Conservation (phyloP, 2,113 vertebrate genomes). For the Vidua chalybeata region DNA sequence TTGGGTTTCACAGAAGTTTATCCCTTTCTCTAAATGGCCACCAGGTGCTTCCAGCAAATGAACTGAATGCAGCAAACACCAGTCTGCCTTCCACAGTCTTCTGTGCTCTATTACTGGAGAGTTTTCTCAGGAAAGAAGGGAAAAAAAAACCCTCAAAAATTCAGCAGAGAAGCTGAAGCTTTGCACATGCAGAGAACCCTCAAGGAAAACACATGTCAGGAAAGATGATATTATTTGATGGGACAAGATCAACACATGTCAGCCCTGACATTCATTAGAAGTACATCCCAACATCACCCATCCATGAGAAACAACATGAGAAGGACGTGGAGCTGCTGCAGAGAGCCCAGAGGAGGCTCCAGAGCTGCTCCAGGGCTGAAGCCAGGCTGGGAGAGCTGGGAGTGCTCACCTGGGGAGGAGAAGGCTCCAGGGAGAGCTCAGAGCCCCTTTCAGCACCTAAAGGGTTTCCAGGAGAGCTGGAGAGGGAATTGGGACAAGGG, state of each 20-base stretch:
- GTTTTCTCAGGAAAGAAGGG: neutral
- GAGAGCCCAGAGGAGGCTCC: neutral
- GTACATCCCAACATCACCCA: neutral
- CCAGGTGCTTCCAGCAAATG: constrained; percentile 38
- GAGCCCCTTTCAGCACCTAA: neutral
- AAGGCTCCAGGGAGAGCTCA: neutral
- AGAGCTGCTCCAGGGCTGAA: neutral
- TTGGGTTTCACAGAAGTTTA: neutral
- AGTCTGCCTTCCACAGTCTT: neutral
- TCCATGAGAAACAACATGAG: neutral
- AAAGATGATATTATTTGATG: accelerated
- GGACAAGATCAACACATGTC: neutral
- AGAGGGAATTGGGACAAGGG: neutral
- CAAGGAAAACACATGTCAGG: neutral
- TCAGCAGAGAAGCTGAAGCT: neutral
- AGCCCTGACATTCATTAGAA: neutral
- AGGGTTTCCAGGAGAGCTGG: neutral
- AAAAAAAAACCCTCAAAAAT: neutral
- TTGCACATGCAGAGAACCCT: accelerated
- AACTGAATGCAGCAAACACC: neutral
- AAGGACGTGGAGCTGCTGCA: neutral
- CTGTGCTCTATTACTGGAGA: neutral
- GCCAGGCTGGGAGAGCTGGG: neutral
- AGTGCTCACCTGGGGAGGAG: neutral
- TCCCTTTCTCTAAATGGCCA: constrained; percentile 8